phyloP scores from a whole-genome alignment of 2,113 vertebrate genomes.

The Aphyosemion australe region DNA sequence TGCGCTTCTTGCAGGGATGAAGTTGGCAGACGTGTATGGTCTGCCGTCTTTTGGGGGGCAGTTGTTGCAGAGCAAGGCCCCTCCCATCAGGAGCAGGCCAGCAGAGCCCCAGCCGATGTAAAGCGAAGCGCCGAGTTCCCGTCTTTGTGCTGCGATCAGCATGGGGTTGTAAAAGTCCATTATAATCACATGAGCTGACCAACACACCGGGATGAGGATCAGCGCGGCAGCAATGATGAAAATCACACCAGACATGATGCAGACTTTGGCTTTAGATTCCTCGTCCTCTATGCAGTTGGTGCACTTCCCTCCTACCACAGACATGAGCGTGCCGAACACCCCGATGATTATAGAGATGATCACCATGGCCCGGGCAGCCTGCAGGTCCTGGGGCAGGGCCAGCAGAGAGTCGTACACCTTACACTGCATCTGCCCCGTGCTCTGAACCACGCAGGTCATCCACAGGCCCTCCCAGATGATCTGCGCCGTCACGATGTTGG shows the following conservation, averaged over 20 bases:
- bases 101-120: conserved; percentile 79
- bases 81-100: conserved; percentile 76
- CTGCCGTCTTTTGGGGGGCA: conserved; percentile 71
- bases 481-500: conserved; percentile 80
- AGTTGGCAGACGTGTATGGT: conserved; percentile 68
- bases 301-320: conserved; percentile 79
- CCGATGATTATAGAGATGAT: conserved; percentile 77
- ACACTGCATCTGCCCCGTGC: conserved; percentile 84
- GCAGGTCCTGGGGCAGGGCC: conserved; percentile 76
- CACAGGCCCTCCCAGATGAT: conserved; percentile 81
- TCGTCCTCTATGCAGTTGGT: conserved; percentile 83
- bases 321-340: conserved; percentile 75
- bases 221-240: conserved; percentile 75
- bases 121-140: conserved; percentile 78
- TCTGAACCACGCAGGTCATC: conserved; percentile 83
- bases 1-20: conserved; percentile 52
- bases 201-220: conserved; percentile 78
- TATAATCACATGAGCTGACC: conserved; percentile 78
- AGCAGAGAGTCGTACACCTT: conserved; percentile 81
- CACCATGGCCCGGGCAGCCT: conserved; percentile 80
- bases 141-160: conserved; percentile 65
- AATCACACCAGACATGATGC: conserved; percentile 75
- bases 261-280: conserved; percentile 76
- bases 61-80: conserved; percentile 80
- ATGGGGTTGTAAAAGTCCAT: conserved; percentile 81